phyloP scores from a whole-genome alignment of 2,113 vertebrate genomes.

The Thalassoma bifasciatum region DNA sequence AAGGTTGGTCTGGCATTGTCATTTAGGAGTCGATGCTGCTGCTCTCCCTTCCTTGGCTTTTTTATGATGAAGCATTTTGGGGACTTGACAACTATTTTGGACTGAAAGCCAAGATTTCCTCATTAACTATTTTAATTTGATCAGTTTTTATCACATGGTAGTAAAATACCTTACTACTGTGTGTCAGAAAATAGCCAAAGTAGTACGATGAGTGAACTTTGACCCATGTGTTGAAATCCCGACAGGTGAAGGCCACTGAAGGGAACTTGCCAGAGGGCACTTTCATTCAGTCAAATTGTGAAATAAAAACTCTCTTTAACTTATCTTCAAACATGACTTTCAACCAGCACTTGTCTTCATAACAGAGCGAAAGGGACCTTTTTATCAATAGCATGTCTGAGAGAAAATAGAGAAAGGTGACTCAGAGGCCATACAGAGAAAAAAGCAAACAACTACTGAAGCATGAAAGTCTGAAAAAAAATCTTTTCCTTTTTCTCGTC shows the following conservation, averaged over 20 bases:
- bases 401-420: constrained; percentile 61
- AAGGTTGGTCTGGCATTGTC: no score
- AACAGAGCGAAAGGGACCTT: constrained; percentile 61
- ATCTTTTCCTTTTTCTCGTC: constrained; percentile 62
- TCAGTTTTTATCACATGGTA: no score
- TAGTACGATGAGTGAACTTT: constrained; percentile 31
- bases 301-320: constrained; percentile 48
- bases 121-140: background rate
- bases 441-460: constrained; percentile 70
- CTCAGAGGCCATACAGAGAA: constrained; percentile 52
- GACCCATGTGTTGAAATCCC: constrained; percentile 37
- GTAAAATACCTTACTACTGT: no score
- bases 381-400: constrained; percentile 51
- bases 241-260: constrained; percentile 1
- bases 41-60: no score
- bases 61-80: background rate
- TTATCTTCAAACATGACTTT: constrained; percentile 73
- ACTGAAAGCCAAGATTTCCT: background rate
- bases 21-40: no score
- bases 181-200: constrained; percentile 11
- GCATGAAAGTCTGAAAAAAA: constrained; percentile 76
- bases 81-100: background rate
- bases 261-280: constrained; percentile 17
- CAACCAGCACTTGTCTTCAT: constrained; percentile 64
- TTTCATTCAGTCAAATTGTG: constrained; percentile 55